Conservation (phyloP, 2,797 vertebrate species). For the Poeciliopsis presidionis region DNA sequence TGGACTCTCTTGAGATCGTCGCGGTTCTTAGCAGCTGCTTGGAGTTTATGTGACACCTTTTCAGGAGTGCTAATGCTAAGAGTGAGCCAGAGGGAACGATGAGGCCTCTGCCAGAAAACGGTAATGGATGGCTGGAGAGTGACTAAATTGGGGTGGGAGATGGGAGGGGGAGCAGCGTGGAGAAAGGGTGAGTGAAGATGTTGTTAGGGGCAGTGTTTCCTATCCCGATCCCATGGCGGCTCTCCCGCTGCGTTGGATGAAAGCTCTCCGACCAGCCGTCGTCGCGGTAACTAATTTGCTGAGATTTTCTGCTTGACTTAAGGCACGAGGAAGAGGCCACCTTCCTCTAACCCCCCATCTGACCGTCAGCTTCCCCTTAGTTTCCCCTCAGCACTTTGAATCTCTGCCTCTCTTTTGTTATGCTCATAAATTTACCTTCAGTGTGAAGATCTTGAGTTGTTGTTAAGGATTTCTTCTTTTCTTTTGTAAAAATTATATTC, state of each 20-base stretch:
- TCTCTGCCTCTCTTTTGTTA: constrained; percentile 11
- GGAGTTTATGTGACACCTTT: constrained; percentile 76
- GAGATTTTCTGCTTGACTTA: constrained; percentile 85
- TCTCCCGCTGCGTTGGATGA: constrained; percentile 75
- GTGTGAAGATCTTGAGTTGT: not conserved
- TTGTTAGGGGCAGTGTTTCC: constrained; percentile 53
- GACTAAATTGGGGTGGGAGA: constrained; percentile 16
- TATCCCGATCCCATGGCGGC: constrained; percentile 66
- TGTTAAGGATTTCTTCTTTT: not conserved
- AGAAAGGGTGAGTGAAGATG: constrained; percentile 44
- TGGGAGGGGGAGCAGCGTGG: not conserved
- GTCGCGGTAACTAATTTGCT: constrained; percentile 85
- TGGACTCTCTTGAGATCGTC: constrained; percentile 24
- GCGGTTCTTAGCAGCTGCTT: constrained; percentile 63
- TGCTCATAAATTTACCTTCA: not conserved
- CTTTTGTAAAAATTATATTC: not conserved
- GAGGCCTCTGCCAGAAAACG: constrained; percentile 45
- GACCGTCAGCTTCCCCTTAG: constrained; percentile 38
- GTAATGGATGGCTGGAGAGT: constrained; percentile 72
- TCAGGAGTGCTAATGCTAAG: constrained; percentile 78
- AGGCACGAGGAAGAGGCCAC: constrained; percentile 82
- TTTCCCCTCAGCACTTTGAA: constrained; percentile 49
- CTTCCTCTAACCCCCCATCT: constrained; percentile 29
- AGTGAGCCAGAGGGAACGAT: constrained; percentile 53
- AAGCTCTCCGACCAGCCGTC: constrained; percentile 82